These are phyloP conservation scores for Clarias magur DNA, from an alignment of 2,113 vertebrate species.

Conservation along the genomic window DNA sequence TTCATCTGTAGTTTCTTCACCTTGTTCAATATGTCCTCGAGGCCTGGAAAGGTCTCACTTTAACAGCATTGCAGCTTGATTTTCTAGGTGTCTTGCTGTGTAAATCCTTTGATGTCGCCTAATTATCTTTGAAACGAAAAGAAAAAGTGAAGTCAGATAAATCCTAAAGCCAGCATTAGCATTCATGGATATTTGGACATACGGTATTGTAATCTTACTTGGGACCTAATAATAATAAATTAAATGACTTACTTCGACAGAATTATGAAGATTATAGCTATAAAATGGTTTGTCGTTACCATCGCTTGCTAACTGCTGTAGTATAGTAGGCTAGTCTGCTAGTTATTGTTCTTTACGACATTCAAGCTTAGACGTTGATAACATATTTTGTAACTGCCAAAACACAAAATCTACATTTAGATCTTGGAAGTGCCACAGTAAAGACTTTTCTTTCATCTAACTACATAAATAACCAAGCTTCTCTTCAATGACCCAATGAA, in stretches of 20 bases:
- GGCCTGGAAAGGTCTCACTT: constrained; percentile 64
- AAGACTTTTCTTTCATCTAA: not conserved
- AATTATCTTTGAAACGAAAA: constrained; percentile 63
- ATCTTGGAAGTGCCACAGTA: not conserved
- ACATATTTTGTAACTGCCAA: not conserved
- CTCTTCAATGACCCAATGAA: not conserved
- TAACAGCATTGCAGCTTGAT: constrained; percentile 55
- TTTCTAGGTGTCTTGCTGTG: constrained; percentile 29
- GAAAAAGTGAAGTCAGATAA: not conserved
- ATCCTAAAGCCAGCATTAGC: not conserved
- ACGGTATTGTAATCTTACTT: not conserved
- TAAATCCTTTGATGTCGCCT: constrained; percentile 60
- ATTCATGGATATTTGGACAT: not conserved
- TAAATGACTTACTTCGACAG: not conserved
- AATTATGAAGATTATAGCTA: not conserved
- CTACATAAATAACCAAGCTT: not conserved
- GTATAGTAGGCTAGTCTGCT: not conserved
- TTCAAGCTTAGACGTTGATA: not conserved
- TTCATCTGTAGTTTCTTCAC: constrained; percentile 67
- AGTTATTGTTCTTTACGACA: not conserved
- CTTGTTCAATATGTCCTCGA: constrained; percentile 69
- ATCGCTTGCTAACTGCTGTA: not conserved
- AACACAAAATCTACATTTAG: not conserved
- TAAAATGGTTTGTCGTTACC: not conserved
- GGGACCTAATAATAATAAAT: not conserved